These are phyloP conservation scores for Cantharis lateralis DNA, from an alignment of 2,888 invertebrate genomes.

Conservation along the genomic window DNA sequence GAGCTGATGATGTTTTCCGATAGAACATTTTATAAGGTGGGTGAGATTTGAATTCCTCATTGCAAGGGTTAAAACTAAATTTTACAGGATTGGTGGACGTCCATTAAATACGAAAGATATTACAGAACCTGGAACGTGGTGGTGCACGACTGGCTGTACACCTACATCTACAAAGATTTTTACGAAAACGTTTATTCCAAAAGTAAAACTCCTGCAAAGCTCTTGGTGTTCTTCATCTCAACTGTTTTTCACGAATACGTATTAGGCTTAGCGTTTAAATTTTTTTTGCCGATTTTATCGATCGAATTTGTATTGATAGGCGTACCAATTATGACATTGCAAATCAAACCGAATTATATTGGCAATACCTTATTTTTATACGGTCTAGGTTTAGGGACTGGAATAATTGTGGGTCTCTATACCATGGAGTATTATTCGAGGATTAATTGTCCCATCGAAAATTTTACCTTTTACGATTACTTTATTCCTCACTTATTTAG, in stretches of 20 bases:
- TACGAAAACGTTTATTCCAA: slow-evolving; percentile 55
- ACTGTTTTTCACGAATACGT: slow-evolving; percentile 89
- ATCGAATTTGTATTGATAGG: slow-evolving; percentile 76
- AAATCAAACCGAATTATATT: slow-evolving; percentile 55
- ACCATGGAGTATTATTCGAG: slow-evolving; percentile 87
- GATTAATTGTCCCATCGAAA: slow-evolving; percentile 67
- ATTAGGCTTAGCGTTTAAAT: slow-evolving; percentile 75
- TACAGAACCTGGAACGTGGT: slow-evolving; percentile 94
- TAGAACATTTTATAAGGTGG: slow-evolving; percentile 76
- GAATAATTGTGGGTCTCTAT: slow-evolving; percentile 75
- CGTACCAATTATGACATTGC: slow-evolving; percentile 61
- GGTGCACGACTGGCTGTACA: slow-evolving; percentile 92
- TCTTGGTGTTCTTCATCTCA: slow-evolving; percentile 77
- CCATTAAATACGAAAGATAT: slow-evolving; percentile 77
- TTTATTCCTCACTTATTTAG: slow-evolving; percentile 60
- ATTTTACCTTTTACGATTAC: slow-evolving; percentile 55
- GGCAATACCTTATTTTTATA: slow-evolving; percentile 87
- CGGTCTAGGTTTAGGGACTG: slow-evolving; percentile 75
- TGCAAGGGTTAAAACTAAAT: background rate
- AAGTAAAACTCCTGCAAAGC: slow-evolving; percentile 60
- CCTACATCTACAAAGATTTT: slow-evolving; percentile 82
- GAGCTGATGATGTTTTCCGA: slow-evolving; percentile 89
- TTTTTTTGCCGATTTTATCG: slow-evolving; percentile 87
- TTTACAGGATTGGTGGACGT: slow-evolving; percentile 92
- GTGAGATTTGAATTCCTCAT: background rate